Evolutionary conservation across 2,888 invertebrate genomes (phyloP), one percentile per base, ranked within the genome.

Genomic region (Drosophila cracens): DNA sequence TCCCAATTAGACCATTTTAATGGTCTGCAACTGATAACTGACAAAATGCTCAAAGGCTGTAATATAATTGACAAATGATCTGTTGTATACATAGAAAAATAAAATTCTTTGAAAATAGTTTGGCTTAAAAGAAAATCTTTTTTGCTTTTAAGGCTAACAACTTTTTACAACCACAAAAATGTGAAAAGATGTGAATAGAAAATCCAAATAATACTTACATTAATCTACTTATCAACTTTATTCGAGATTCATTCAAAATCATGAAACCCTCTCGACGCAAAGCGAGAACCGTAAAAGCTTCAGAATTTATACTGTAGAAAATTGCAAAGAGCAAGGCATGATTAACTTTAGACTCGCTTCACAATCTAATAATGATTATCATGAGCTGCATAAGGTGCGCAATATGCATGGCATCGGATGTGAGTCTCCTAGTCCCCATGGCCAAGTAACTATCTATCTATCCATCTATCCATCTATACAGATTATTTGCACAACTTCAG

Each of bases 401-500:
- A 62, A 74, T 62, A 74, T 74, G 77, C 48, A 51, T 43, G 36
- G 69, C 69, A 69, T 33, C 40, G 31, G 31, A 40, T 31, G 18
- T n/a, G 27, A 59, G 38, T 10, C 53, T 53, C 7, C 21, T 8
- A 4, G 21, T 21, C 46, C 7, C 21, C 43, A 46, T 13, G 43
- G 18, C 27, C 56, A 57, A 57, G 29, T 21, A 57, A 21, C 27
- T 36, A 46, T 46, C 21, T 4, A 21, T 13, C 21, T 7, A 46
- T 21, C 43, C 10, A 40, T 40, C n/a, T n/a, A 16, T 34, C 13
- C 38, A 38, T 54, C 11, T 54, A 38, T 62, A 51, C 62, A 77
- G 54, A 70, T 48, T 77, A 74, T 79, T 81, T 77, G 77, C 81
- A 79, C 81, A 77, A 74, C 74, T 81, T 79, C 70, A 33, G 57